These are phyloP conservation scores for Aurelia coerulea DNA, from an alignment of 30 jellyfish, hydroid and myxozoan genomes.

Conservation along the genomic window DNA sequence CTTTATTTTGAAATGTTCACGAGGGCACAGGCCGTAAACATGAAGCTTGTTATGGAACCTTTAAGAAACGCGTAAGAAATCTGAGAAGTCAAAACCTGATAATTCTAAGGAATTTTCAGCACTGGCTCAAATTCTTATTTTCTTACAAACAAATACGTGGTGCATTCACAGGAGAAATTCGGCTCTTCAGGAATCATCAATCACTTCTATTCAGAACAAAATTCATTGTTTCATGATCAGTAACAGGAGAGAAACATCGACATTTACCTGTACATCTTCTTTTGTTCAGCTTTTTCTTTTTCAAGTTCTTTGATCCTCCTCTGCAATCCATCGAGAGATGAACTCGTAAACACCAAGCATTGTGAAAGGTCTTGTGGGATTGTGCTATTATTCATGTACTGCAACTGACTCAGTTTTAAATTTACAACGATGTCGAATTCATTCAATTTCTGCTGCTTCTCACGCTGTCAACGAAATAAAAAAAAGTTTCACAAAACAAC, in stretches of 20 bases:
- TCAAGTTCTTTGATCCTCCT: constrained; percentile 87
- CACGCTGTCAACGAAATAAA: constrained; percentile 68
- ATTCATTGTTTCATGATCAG: no score
- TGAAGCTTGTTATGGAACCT: no score
- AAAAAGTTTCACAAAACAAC: neutral
- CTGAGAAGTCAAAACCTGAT: no score
- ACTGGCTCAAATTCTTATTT: no score
- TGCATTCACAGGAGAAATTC: no score
- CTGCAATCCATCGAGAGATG: constrained; percentile 77
- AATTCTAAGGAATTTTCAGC: no score
- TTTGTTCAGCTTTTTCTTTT: constrained; percentile 84
- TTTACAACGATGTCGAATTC: constrained; percentile 95
- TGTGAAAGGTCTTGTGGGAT: constrained; percentile 86
- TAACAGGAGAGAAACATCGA: neutral
- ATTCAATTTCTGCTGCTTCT: constrained; percentile 94
- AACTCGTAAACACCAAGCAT: constrained; percentile 78
- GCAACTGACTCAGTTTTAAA: constrained; percentile 85
- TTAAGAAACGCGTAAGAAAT: no score
- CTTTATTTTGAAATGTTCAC: no score
- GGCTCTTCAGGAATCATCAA: no score
- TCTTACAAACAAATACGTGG: no score
- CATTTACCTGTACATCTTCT: constrained; percentile 73
- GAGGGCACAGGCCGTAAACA: no score
- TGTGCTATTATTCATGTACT: constrained; percentile 73
- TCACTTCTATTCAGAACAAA: no score